Evolutionary conservation across 2,888 invertebrate genomes (phyloP).

Genomic region (Xestia xanthographa): DNA sequence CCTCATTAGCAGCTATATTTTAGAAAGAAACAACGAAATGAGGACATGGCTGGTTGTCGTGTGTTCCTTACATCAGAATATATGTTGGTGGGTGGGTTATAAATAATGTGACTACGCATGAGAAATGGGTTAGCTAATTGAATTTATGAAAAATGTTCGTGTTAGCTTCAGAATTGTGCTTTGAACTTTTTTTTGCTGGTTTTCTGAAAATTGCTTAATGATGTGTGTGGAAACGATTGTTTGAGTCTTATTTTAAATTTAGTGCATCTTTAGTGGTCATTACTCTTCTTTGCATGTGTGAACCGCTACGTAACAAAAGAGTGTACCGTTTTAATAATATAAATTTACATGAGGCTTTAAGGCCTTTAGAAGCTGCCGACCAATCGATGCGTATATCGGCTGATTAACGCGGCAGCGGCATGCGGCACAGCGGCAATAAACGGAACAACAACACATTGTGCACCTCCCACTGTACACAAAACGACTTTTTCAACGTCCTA

Average conservation of each 20-base stretch:
- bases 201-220: neutral
- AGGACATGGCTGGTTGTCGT: slow-evolving; percentile 63
- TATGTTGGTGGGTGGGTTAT: slow-evolving; percentile 43
- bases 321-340: slow-evolving; percentile 11
- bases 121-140: slow-evolving; percentile 48
- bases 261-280: neutral
- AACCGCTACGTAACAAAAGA: neutral
- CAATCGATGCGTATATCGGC: slow-evolving; percentile 51
- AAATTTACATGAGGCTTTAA: slow-evolving; percentile 14
- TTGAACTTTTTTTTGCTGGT: neutral
- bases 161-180: neutral
- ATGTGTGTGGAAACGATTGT: neutral
- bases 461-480: slow-evolving; percentile 84
- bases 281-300: neutral
- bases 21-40: slow-evolving; percentile 73
- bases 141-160: slow-evolving; percentile 37
- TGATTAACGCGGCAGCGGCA: slow-evolving; percentile 60
- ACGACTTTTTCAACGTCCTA: slow-evolving; percentile 84
- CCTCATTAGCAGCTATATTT: slow-evolving; percentile 84
- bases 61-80: slow-evolving; percentile 56
- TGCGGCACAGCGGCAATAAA: slow-evolving; percentile 76
- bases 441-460: slow-evolving; percentile 75
- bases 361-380: slow-evolving; percentile 45
- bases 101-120: slow-evolving; percentile 52
- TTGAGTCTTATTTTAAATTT: neutral